Base-by-base conservation (phyloP, 2,797 vertebrate species). In the Botia kubotai region DNA sequence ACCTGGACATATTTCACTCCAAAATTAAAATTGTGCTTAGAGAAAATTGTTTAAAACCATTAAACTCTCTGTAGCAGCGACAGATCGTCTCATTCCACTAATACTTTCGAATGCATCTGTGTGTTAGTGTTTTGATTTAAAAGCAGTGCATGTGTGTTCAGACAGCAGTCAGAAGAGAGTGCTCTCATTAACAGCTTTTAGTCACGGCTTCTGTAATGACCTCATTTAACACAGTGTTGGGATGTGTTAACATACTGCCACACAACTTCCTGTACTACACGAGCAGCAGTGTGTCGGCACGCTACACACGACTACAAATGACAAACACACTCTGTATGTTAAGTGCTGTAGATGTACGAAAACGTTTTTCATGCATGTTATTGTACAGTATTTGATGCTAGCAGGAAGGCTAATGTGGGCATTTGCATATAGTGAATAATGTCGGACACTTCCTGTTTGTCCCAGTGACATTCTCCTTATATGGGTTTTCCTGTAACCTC, bases 141-240 rank as follows among this genome's bases (percentile, higher is more conserved):
- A 71, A 4, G 0, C 12, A 16, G 11, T 71, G 23, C 48, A 12
- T 71, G 48, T 33, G 69, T 71, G 48, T n/a, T 53, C 50, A 19
- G 50, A n/a, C 53, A 36, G 10, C 66, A 74, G 72, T 67, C 60
- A 85, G 83, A 87, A 75, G 69, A 78, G 88, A 77, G 80, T 81
- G 77, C 87, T 90, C 79, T 87, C 88, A 90, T 90, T 83, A 89
- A 86, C 79, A 90, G 90, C 88, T 90, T 90, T 91, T 89, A 91
- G 86, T 91, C 89, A 90, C 83, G 84, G 87, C 80, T 87, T 74
- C 76, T 52, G 78, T 71, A 86, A 82, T 91, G 89, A 91, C 85
- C 88, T 87, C 81, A 79, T 82, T 78, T 62, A 79, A 81, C 83
- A 79, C 16, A 60, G 87, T 76, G 52, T 46, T 46, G 10, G 43